Evolutionary conservation across 2,888 invertebrate genomes (phyloP), one percentile per base, ranked within the genome.

Genomic region (Drosophila siamana): DNA sequence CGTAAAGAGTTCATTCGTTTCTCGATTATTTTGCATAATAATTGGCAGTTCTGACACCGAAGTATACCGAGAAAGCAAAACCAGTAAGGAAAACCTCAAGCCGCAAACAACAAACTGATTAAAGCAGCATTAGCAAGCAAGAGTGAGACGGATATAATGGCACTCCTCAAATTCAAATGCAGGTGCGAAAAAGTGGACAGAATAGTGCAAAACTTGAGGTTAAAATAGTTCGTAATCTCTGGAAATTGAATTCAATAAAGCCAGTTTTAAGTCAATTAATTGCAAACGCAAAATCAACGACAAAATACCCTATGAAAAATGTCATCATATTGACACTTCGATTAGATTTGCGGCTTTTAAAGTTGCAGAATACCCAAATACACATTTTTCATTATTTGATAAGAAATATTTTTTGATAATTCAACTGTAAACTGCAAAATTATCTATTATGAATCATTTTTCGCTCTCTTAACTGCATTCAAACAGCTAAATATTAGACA

Each of bases 131-230:
- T n/a, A 40, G 19, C 15, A 26, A 51, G 15, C 3, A 44, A 22
- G 6, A 15, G 2, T 6, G 36, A 22, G 6, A 9, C 9, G 16
- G 19, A n/a, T n/a, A n/a, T n/a, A 26, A 22, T 15, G 16, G n/a
- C n/a, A 22, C 33, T 9, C 26, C 1, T 19, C 5, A 6, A 5
- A 26, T 5, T 26, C 16, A 15, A 56, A 36, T 19, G 8, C 60
- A 69, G 65, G 69, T 74, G 74, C 28, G 60, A 74, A 74, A 46
- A 57, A 61, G 50, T 61, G 43, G 44, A 13, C 44, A 46, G 36
- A 36, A 61, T 44, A 36, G 15, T 51, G 41, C 48, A 61, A 16
- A 64, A 38, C 46, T 69, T 74, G 61, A 74, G 74, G 74, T 61
- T 69, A 56, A 64, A 60, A 7, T 26, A 61, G 36, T 61, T 55